Evolutionary conservation across 2,888 invertebrate genomes (phyloP).

Genomic region (Cybosia mesomella): DNA sequence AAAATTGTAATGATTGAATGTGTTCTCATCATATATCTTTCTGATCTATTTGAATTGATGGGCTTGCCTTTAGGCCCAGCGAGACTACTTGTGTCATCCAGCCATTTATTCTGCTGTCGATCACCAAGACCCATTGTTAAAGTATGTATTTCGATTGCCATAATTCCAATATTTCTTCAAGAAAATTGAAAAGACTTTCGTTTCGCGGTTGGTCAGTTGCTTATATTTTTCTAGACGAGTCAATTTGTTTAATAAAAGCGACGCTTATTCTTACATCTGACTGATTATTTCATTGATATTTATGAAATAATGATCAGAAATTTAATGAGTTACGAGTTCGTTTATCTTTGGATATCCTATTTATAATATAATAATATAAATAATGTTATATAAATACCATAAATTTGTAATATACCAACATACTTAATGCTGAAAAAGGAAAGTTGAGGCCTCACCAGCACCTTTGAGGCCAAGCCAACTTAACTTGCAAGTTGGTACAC

Average conservation of each 20-base stretch:
- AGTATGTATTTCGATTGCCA: background rate
- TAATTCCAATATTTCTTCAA: background rate
- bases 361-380: too few relatives aligned
- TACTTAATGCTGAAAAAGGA: too few relatives aligned
- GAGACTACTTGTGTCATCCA: background rate
- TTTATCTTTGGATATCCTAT: background rate
- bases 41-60: too few relatives aligned
- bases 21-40: too few relatives aligned
- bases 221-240: constrained; percentile 21
- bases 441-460: too few relatives aligned
- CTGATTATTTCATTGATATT: constrained; percentile 28
- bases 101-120: background rate
- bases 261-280: constrained; percentile 21
- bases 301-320: constrained; percentile 16
- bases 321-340: constrained; percentile 11
- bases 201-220: background rate
- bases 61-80: background rate
- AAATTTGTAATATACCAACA: too few relatives aligned
- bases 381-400: too few relatives aligned
- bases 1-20: too few relatives aligned
- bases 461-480: too few relatives aligned
- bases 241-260: constrained; percentile 21
- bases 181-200: background rate
- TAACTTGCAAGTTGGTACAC: too few relatives aligned
- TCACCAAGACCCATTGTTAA: background rate